phyloP scores from a whole-genome alignment of 1,140 invertebrate genomes.

The Drosophila jambulina region DNA sequence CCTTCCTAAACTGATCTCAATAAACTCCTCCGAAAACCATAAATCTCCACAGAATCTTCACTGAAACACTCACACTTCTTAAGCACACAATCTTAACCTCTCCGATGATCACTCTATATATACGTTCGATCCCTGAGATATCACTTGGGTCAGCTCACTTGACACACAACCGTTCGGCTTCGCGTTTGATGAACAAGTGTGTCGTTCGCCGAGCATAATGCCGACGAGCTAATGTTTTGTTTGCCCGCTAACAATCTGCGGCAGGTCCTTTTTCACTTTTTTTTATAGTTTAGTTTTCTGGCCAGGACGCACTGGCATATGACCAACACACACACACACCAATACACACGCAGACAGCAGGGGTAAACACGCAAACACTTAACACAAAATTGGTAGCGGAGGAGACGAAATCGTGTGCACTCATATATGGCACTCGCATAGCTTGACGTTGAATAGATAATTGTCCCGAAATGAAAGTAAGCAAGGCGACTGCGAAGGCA shows the following conservation, averaged over 20 bases:
- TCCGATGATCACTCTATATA: slow-evolving; percentile 19
- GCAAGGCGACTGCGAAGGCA: slow-evolving; percentile 37
- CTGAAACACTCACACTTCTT: slow-evolving; percentile 20
- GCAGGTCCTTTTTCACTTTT: slow-evolving; percentile 60
- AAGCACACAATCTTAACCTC: neutral
- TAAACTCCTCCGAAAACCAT: neutral
- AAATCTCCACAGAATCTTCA: neutral
- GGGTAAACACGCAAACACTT: slow-evolving; percentile 78
- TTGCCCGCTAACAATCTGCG: slow-evolving; percentile 81
- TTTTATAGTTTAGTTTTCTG: slow-evolving; percentile 22
- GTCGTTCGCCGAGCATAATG: slow-evolving; percentile 64
- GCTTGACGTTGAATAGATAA: slow-evolving; percentile 84
- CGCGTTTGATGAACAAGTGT: slow-evolving; percentile 82
- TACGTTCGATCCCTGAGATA: slow-evolving; percentile 18
- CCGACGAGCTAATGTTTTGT: slow-evolving; percentile 81
- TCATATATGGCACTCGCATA: slow-evolving; percentile 63
- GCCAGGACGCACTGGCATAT: slow-evolving; percentile 77
- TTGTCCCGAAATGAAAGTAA: slow-evolving; percentile 80
- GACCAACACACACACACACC: slow-evolving; percentile 61
- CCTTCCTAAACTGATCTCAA: neutral
- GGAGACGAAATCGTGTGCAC: slow-evolving; percentile 78
- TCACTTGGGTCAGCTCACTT: slow-evolving; percentile 55
- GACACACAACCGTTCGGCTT: slow-evolving; percentile 77
- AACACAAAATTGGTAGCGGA: slow-evolving; percentile 78
- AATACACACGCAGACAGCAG: slow-evolving; percentile 19